Percentiles rank a stretch among this genome's conserved stretches.
Conservation (phyloP, 2,113 vertebrate species). For the Taxidea taxus region DNA sequence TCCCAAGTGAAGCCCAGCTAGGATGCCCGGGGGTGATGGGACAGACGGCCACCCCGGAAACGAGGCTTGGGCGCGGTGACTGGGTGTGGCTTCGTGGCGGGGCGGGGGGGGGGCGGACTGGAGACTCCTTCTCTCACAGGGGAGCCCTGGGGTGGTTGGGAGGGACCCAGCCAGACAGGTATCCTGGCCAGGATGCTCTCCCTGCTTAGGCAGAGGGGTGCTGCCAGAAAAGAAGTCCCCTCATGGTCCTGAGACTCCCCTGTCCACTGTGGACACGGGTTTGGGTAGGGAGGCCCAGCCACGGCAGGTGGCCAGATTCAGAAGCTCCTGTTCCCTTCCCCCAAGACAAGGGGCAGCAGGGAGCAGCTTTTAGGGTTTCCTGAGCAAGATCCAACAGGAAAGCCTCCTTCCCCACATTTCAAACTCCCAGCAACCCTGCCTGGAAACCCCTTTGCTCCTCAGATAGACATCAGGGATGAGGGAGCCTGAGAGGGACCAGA, state of each 20-base stretch:
- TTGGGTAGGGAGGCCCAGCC: too few relatives aligned
- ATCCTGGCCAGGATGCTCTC: background rate
- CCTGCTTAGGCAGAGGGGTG: background rate
- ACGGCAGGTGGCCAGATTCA: accelerated
- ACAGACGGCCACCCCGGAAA: background rate
- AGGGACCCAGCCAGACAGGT: background rate
- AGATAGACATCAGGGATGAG: too few relatives aligned
- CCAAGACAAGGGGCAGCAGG: background rate
- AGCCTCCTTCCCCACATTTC: background rate
- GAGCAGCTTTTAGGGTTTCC: background rate
- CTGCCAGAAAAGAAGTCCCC: background rate
- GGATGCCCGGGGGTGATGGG: background rate
- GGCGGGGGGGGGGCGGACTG: too few relatives aligned
- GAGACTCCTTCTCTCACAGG: too few relatives aligned
- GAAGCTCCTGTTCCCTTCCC: background rate
- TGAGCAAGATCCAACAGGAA: background rate
- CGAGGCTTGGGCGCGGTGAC: background rate
- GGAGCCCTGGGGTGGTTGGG: background rate
- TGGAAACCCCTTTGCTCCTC: background rate
- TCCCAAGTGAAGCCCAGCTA: background rate
- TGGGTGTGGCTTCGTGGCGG: too few relatives aligned
- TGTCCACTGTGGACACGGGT: background rate
- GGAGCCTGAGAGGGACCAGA: background rate
- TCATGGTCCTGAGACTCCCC: accelerated
- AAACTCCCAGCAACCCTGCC: background rate